Base-by-base conservation (phyloP, 2,888 invertebrate species). In the Nephrotoma flavescens region DNA sequence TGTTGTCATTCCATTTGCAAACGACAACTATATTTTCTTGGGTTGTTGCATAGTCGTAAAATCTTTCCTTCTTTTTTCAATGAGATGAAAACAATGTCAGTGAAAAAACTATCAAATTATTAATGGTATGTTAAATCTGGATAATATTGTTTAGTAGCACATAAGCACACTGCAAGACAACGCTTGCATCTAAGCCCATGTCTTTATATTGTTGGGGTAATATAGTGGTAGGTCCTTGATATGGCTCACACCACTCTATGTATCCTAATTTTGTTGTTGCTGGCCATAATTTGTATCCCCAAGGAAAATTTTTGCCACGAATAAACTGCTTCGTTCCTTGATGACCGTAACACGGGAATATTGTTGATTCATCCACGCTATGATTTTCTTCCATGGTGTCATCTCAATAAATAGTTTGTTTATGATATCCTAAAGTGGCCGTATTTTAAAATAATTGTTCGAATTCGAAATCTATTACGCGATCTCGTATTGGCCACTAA, bases 381-480 rank as follows among this genome's bases (percentile, higher is more conserved):
- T 31, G 31, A 2, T n/a, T n/a, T n/a, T n/a, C 3, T 47, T 47
- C 12, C 9, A n/a, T 47, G 12, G 47, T 47, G 47, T 2, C 12
- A 12, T 47, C 12, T 47, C 47, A n/a, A 47, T 0, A 47, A 47
- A 47, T 5, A 12, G n/a, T 47, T 88, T 87, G 44, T 85, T 86
- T 86, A n/a, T 83, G 83, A 47, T 7, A 15, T 11, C 42, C 84
- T 2, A 31, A 31, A 42, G 0, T 47, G 44, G 0, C 15, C 86
- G 9, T 83, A 7, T 47, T 86, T 85, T 52, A 2, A 52, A 11
- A 41, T 44, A 42, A 19, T 84, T 7, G 11, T 15, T 86, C 11
- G 15, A 19, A 1, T 86, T 47, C 31, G 47, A 47, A 47, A 47
- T 12, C 47, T 47, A 12, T 47, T 47, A 47, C 12, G 47, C 47